These are phyloP conservation scores for Botia almorhae DNA, from an alignment of 2,797 vertebrate genomes.

Conservation along the genomic window DNA sequence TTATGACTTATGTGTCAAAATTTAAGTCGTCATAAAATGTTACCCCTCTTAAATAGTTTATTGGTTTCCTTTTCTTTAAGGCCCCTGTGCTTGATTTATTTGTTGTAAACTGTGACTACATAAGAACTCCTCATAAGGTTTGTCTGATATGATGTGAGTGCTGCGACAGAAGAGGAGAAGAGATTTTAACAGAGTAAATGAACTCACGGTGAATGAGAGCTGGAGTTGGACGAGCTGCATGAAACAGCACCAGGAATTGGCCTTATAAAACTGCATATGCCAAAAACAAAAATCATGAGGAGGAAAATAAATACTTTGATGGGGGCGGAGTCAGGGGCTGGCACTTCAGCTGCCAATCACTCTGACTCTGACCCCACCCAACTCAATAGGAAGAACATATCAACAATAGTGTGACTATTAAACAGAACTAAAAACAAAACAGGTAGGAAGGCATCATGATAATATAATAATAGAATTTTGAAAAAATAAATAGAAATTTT, in stretches of 20 bases:
- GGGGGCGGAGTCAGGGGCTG: constrained; percentile 63
- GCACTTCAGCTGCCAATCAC: constrained; percentile 36
- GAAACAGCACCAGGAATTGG: constrained; percentile 91
- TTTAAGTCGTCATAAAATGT: too few species aligned
- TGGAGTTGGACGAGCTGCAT: constrained; percentile 96
- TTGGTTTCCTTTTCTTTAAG: too few species aligned
- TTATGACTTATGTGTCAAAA: too few species aligned
- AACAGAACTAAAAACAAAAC: constrained; percentile 34
- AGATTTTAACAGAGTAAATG: constrained; percentile 79
- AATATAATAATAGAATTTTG: constrained; percentile 36
- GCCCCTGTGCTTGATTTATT: neutral
- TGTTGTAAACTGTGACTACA: neutral
- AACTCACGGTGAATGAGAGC: constrained; percentile 97
- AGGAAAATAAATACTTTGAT: constrained; percentile 68
- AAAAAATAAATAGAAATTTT: neutral
- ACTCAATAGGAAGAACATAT: constrained; percentile 53
- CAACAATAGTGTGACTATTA: constrained; percentile 45
- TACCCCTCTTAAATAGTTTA: too few species aligned
- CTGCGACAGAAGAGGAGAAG: constrained; percentile 43
- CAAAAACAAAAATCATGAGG: constrained; percentile 79
- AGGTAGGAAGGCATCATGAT: constrained; percentile 25
- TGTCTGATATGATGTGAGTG: constrained; percentile 17
- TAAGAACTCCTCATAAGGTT: neutral
- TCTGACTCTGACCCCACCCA: constrained; percentile 51
- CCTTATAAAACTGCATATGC: constrained; percentile 94